Percentiles rank a stretch among this genome's conserved stretches.
Conservation (phyloP, 2,797 vertebrate genomes). For the Catharus ustulatus region DNA sequence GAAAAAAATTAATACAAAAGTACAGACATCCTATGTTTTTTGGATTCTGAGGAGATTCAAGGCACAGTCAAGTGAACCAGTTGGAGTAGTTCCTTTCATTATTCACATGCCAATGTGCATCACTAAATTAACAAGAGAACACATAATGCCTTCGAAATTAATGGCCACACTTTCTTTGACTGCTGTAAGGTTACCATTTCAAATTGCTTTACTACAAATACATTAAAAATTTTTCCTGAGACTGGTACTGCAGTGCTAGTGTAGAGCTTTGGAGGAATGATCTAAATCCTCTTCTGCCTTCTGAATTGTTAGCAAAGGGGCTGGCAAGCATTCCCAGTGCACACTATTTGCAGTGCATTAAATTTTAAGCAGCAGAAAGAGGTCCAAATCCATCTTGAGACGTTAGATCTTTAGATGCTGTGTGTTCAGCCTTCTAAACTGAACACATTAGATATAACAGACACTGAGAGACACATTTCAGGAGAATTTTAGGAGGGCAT, state of each 20-base stretch:
- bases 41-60: neutral
- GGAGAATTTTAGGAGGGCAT: neutral
- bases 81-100: neutral
- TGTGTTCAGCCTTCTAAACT: neutral
- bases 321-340: neutral
- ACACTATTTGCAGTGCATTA: neutral
- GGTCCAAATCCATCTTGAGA: neutral
- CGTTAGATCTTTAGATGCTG: neutral
- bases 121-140: neutral
- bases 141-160: neutral
- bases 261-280: neutral
- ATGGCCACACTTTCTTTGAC: neutral
- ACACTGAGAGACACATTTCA: neutral
- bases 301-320: neutral
- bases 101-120: neutral
- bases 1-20: neutral
- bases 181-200: neutral
- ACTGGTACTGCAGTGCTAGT: neutral
- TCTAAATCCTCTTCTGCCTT: neutral
- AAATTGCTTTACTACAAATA: neutral
- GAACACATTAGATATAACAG: neutral
- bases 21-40: neutral
- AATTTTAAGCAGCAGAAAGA: constrained; percentile 4
- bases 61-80: neutral
- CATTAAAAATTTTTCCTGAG: neutral